Evolutionary conservation across 2,113 vertebrate genomes (phyloP).

Genomic region (Laticauda colubrina): DNA sequence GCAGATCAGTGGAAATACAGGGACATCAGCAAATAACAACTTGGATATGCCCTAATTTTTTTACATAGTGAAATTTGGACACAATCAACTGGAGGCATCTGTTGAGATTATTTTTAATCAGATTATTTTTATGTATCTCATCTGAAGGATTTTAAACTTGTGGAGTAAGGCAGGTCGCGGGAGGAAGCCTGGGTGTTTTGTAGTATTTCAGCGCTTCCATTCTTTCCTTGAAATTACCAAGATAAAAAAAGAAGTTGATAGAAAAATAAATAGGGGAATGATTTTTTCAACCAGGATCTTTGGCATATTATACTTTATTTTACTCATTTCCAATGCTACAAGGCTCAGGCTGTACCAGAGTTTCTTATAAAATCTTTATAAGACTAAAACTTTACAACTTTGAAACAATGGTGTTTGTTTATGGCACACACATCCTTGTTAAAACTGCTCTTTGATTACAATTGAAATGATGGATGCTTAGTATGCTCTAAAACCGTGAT

Average conservation of each 20-base stretch:
- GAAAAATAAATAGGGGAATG: constrained; percentile 34
- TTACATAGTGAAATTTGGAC: constrained; percentile 1
- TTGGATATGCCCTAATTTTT: neutral
- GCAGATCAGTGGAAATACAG: neutral
- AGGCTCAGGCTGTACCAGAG: neutral
- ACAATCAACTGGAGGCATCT: neutral
- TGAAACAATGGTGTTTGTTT: neutral
- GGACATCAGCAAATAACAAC: neutral
- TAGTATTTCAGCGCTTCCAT: constrained; percentile 57
- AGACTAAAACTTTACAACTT: neutral
- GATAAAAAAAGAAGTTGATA: constrained; percentile 44
- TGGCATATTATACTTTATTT: constrained; percentile 7
- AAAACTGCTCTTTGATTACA: neutral
- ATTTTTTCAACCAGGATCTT: neutral
- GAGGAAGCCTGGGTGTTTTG: constrained; percentile 46
- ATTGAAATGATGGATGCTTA: neutral
- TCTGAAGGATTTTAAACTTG: constrained; percentile 48
- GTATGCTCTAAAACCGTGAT: neutral
- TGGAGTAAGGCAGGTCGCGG: constrained; percentile 12
- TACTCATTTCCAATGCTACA: neutral
- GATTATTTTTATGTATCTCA: constrained; percentile 39
- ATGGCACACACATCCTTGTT: neutral
- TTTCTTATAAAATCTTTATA: neutral
- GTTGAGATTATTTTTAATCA: neutral
- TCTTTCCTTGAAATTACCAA: constrained; percentile 33